Conservation (phyloP, 2,113 vertebrate genomes). For the Anser brachyrhynchus region DNA sequence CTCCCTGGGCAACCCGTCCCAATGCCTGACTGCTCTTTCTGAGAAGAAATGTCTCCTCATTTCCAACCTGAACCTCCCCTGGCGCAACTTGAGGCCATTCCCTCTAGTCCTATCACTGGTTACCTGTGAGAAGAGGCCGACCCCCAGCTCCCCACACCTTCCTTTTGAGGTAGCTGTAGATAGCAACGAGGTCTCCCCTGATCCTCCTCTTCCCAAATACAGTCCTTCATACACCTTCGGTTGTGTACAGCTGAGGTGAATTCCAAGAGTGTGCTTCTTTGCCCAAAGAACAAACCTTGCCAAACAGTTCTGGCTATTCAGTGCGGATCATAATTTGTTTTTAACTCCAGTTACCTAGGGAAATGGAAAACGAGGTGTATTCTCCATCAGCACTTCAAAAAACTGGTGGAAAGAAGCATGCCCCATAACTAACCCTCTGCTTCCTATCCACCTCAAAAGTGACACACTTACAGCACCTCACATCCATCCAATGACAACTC, state of each 20-base stretch:
- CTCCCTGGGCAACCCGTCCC: no score
- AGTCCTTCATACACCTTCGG: no score
- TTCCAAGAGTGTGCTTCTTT: background rate
- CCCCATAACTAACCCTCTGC: background rate
- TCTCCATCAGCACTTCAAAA: background rate
- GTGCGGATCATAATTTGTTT: background rate
- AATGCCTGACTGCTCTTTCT: no score
- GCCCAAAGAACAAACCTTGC: background rate
- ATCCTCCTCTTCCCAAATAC: no score
- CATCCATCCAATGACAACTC: background rate
- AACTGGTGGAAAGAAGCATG: background rate
- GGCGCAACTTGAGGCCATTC: no score
- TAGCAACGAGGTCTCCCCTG: no score
- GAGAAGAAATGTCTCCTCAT: no score
- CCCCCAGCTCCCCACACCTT: no score
- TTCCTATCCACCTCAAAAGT: background rate
- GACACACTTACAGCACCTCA: background rate
- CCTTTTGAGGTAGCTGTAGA: no score
- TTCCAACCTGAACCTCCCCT: no score
- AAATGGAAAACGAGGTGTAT: background rate
- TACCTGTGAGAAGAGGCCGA: no score
- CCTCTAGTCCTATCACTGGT: no score
- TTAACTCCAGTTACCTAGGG: background rate
- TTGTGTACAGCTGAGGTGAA: rapidly evolving
- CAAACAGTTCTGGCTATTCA: background rate